These are phyloP conservation scores for Miniopterus natalensis DNA, from an alignment of 2,113 vertebrate species.

Conservation along the genomic window DNA sequence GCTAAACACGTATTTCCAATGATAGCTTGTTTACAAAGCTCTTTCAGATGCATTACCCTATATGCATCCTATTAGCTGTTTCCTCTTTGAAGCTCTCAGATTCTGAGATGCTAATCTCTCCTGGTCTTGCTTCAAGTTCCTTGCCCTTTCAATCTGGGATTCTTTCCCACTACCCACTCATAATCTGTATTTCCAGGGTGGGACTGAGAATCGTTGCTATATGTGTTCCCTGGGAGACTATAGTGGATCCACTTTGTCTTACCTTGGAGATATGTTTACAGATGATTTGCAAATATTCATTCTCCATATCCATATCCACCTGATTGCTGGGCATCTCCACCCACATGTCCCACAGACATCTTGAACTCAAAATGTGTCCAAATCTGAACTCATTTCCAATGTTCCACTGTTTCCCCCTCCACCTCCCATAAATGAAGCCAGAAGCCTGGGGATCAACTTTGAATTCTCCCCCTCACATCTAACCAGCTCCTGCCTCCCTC, in stretches of 20 bases:
- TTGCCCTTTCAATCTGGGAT: neutral
- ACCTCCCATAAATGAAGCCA: neutral
- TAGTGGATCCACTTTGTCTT: neutral
- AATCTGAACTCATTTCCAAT: conserved; percentile 10
- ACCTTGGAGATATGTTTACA: neutral
- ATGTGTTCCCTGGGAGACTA: neutral
- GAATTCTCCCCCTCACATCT: neutral
- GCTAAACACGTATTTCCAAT: neutral
- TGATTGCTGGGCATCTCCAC: neutral
- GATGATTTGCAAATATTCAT: neutral
- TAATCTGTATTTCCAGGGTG: neutral
- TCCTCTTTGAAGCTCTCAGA: neutral
- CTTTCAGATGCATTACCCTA: neutral
- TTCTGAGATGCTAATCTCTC: neutral
- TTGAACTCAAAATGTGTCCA: neutral
- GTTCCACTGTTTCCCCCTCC: neutral
- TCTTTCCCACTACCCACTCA: neutral
- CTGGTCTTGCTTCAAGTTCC: neutral
- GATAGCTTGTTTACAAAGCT: neutral
- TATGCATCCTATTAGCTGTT: neutral
- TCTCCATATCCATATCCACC: neutral
- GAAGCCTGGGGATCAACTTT: neutral
- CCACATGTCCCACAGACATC: neutral
- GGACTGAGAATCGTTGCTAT: neutral
- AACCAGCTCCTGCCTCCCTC: neutral